A percentile compares a stretch with the other conserved stretches of the same genome.
These are phyloP conservation scores for Hippocampus mohnikei DNA, from an alignment of 2,113 vertebrate genomes.

Conservation along the genomic window DNA sequence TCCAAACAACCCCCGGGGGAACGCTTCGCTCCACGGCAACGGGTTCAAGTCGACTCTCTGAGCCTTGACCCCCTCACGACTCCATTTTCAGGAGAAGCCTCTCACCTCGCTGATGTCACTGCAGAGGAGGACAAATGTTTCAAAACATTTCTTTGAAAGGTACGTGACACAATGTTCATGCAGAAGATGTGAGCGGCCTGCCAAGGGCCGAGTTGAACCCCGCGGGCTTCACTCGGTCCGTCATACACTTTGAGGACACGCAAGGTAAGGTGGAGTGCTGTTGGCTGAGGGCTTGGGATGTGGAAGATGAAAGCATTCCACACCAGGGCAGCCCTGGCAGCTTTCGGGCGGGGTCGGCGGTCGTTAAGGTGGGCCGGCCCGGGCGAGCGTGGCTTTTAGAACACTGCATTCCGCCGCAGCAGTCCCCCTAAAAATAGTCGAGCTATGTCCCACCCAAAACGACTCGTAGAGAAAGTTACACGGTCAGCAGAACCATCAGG, in stretches of 20 bases:
- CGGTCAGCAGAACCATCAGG: constrained; percentile 3
- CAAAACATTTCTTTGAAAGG: neutral
- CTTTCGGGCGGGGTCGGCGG: constrained; percentile 47
- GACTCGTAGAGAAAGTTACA: constrained; percentile 11
- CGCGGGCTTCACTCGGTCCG: constrained; percentile 27
- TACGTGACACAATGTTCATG: no score
- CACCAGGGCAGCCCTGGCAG: constrained; percentile 16
- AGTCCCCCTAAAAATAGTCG: constrained; percentile 43
- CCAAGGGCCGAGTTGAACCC: neutral
- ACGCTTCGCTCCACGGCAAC: neutral
- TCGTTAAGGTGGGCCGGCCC: constrained; percentile 34
- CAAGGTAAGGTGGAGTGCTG: constrained; percentile 2
- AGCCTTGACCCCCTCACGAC: neutral
- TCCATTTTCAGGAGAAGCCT: no score
- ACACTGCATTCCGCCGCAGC: constrained; percentile 33
- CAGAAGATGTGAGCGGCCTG: no score
- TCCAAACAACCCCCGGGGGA: constrained; percentile 40
- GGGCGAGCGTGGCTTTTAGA: constrained; percentile 27
- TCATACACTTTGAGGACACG: constrained; percentile 44
- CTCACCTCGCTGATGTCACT: neutral
- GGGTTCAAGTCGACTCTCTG: neutral
- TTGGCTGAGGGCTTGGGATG: neutral
- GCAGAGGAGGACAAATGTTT: constrained; percentile 24
- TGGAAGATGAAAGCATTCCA: constrained; percentile 62
- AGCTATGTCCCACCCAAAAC: constrained; percentile 15